Base-by-base conservation (phyloP, 2,797 vertebrate species). In the Sparidentex hasta region DNA sequence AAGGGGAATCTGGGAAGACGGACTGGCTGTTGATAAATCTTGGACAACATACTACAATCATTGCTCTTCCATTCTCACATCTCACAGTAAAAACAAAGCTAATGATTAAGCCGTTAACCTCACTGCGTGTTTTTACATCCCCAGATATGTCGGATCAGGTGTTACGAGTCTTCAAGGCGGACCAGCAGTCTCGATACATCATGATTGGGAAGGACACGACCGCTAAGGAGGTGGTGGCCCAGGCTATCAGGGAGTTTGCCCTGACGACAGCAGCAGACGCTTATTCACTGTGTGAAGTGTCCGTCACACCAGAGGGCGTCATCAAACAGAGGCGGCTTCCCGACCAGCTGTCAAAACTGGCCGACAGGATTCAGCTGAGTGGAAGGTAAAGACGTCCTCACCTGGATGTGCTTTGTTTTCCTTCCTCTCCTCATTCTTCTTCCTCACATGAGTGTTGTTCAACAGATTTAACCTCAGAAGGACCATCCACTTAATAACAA, bases 171-270 rank as follows among this genome's bases (percentile, higher is more conserved):
- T 99, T 99, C 88, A 99, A 99, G 87, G 98, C 98, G 0, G 98
- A 99, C 89, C 98, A 99, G 93, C 98, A 99, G 91, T 99, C 98
- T 67, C 97, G 98, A 5, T 99, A 99, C 92, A 98, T 99, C 88
- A 99, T 99, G 98, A 99, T 99, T 81, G 98, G 98, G 75, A 99
- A 98, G 85, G 98, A 99, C 91, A 99, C 98, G 1, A 99, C 98
- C 0, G 98, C 98, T 0, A 98, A 98, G 84, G 98, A 99, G 88
- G 98, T 99, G 73, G 98, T 99, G 44, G 89, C 97, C 71, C 98
- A 99, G 94, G 98, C 98, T 21, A 98, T 99, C 93, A 92, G 98
- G 81, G 98, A 99, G 86, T 99, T 99, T 56, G 97, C 98, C 51
- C 92, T 99, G 81, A 99, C 98, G 0, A 95, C 98, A 7, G 94